phyloP scores from a whole-genome alignment of 2,888 invertebrate species.

The Tinea trinotella region DNA sequence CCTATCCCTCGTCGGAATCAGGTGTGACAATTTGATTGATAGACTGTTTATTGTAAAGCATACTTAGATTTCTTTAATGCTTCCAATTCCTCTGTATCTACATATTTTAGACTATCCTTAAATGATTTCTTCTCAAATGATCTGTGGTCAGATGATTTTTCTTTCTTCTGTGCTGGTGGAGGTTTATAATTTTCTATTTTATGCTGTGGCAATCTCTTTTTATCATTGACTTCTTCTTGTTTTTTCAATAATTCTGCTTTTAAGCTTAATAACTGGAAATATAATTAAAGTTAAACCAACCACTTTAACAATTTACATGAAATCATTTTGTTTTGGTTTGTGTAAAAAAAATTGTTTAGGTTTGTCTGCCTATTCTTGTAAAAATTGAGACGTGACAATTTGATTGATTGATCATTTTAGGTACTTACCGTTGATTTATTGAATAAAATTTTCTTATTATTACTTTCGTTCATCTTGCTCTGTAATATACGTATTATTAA shows the following conservation, averaged over 20 bases:
- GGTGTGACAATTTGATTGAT: no score
- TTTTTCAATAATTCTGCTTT: conserved; percentile 92
- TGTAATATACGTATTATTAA: neutral
- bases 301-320: neutral
- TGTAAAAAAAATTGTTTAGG: neutral
- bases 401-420: conserved; percentile 7
- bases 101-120: conserved; percentile 45
- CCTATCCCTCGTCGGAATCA: no score
- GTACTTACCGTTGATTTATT: conserved; percentile 69
- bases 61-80: conserved; percentile 58
- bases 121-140: conserved; percentile 41
- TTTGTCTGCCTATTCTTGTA: neutral
- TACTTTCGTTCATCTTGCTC: conserved; percentile 48
- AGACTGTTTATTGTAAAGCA: no score
- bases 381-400: neutral
- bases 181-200: conserved; percentile 68
- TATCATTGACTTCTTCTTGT: conserved; percentile 84
- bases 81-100: conserved; percentile 58
- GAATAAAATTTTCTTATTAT: conserved; percentile 57
- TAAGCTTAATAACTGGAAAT: conserved; percentile 78
- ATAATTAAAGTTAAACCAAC: conserved; percentile 14
- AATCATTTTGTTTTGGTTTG: neutral
- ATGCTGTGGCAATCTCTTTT: conserved; percentile 68
- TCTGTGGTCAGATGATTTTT: conserved; percentile 49
- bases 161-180: conserved; percentile 45